Percentiles rank a stretch among this genome's conserved stretches.
Conservation (phyloP, 2,888 invertebrate species). For the Nephrotoma appendiculata region DNA sequence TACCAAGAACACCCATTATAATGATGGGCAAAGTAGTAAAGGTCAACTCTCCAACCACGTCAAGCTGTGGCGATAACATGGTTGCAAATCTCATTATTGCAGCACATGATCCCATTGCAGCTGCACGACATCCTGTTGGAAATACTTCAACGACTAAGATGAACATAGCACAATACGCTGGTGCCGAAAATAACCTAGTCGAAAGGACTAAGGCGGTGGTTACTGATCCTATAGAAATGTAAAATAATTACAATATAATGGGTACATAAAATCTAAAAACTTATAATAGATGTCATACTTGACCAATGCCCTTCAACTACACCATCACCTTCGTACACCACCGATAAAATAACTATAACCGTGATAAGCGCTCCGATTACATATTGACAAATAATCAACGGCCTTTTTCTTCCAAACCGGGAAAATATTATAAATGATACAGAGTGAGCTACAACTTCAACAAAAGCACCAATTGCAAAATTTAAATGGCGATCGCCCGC, state of each 20-base stretch:
- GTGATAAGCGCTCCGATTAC: conserved; percentile 30
- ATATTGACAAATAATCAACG: conserved; percentile 30
- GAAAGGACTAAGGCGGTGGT: conserved; percentile 23
- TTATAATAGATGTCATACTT: background rate
- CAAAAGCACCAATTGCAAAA: conserved; percentile 33
- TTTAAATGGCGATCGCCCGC: conserved; percentile 33
- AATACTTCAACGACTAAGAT: conserved; percentile 28
- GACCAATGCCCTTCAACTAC: background rate
- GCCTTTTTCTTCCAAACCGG: conserved; percentile 31
- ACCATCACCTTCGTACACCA: background rate
- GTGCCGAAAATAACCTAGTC: conserved; percentile 32
- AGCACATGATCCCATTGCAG: conserved; percentile 33
- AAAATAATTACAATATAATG: background rate
- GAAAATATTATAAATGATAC: conserved; percentile 26
- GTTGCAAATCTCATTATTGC: conserved; percentile 35
- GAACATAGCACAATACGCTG: conserved; percentile 32
- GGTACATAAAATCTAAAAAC: background rate
- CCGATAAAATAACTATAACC: conserved; percentile 20
- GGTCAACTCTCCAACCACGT: conserved; percentile 15
- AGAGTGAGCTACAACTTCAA: conserved; percentile 33
- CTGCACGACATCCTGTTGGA: conserved; percentile 28
- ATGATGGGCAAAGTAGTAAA: conserved; percentile 12
- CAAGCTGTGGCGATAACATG: conserved; percentile 31
- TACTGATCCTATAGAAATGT: conserved; percentile 7
- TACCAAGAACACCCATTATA: conserved; percentile 13